Conservation (phyloP, 2,888 invertebrate genomes). For the Spatulosminthurus flaviceps region DNA sequence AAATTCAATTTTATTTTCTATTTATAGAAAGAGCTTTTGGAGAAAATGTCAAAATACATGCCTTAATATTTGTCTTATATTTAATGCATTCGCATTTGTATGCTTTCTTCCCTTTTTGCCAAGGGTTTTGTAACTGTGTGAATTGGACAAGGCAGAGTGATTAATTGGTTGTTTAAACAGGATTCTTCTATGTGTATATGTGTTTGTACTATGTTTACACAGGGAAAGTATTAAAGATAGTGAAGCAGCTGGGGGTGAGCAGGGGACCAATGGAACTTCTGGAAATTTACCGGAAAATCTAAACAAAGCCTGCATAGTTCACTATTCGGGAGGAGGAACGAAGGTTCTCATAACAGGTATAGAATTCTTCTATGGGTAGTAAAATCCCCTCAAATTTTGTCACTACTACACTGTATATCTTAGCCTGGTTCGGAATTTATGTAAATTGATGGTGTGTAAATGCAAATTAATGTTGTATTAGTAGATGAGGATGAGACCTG, state of each 20-base stretch:
- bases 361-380: too few species aligned
- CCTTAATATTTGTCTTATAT: background rate
- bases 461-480: too few species aligned
- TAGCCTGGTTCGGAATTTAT: too few species aligned
- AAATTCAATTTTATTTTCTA: too few species aligned
- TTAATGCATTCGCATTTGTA: background rate
- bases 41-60: too few species aligned
- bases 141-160: slow-evolving; percentile 1
- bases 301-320: slow-evolving; percentile 43
- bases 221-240: slow-evolving; percentile 44
- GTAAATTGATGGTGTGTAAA: too few species aligned
- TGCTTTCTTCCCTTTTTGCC: background rate
- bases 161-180: slow-evolving; percentile 15
- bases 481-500: too few species aligned
- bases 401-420: too few species aligned
- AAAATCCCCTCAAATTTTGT: too few species aligned
- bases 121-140: background rate
- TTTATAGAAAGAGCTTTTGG: too few species aligned
- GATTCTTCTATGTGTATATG: too few species aligned
- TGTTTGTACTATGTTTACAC: too few species aligned
- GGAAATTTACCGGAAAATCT: slow-evolving; percentile 31
- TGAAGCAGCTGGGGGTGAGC: slow-evolving; percentile 30
- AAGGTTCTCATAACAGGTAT: slow-evolving; percentile 44
- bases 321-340: slow-evolving; percentile 41
- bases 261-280: slow-evolving; percentile 29